Conservation (phyloP, 2,797 vertebrate genomes). For the Lagocephalus sceleratus region DNA sequence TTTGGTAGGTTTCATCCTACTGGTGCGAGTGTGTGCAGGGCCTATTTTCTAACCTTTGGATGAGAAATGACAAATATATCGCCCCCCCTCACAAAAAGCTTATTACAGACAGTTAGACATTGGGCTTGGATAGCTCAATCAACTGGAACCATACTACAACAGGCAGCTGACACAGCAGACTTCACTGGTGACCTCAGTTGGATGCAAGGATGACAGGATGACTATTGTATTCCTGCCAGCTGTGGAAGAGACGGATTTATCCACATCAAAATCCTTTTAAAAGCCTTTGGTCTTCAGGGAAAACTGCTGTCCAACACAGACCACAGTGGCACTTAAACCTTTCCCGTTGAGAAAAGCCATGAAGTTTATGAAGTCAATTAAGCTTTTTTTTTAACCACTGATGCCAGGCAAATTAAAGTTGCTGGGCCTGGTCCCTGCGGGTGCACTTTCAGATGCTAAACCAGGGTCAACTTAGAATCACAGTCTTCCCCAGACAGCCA, state of each 20-base stretch:
- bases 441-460: constrained; percentile 58
- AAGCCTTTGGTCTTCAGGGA: constrained; percentile 54
- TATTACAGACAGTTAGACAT: constrained; percentile 41
- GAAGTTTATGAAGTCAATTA: constrained; percentile 74
- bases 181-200: constrained; percentile 43
- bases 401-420: constrained; percentile 65
- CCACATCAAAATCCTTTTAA: constrained; percentile 66
- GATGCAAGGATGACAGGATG: constrained; percentile 60
- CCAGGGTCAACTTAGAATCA: constrained; percentile 56
- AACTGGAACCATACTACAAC: constrained; percentile 55
- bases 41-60: too few relatives aligned
- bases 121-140: constrained; percentile 51
- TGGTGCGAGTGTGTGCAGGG: too few relatives aligned
- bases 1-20: too few relatives aligned
- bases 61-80: too few relatives aligned
- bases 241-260: constrained; percentile 59
- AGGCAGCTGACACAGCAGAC: constrained; percentile 60
- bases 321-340: constrained; percentile 61
- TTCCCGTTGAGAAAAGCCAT: constrained; percentile 56
- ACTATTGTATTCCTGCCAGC: constrained; percentile 70
- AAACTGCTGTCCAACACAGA: constrained; percentile 46
- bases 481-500: constrained; percentile 43
- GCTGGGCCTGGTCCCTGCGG: constrained; percentile 47
- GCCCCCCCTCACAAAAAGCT: too few relatives aligned
- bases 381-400: constrained; percentile 47